phyloP scores from a whole-genome alignment of 2,888 invertebrate genomes.

The Pseudanteris insignis region DNA sequence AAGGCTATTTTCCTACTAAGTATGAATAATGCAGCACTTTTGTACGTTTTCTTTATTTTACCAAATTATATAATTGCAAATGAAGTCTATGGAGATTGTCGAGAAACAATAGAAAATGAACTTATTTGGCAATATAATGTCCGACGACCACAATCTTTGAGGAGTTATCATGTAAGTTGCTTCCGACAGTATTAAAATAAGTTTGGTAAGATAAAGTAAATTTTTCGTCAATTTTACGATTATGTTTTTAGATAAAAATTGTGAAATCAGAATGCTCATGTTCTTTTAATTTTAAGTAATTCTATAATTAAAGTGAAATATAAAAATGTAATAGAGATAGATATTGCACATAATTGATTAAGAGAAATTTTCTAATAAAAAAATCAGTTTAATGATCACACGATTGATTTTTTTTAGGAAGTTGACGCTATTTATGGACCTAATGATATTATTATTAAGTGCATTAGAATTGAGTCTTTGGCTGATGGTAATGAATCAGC shows the following conservation, averaged over 20 bases:
- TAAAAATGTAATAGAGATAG: no score
- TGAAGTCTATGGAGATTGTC: slow-evolving; percentile 41
- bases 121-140: slow-evolving; percentile 53
- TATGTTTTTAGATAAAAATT: background rate
- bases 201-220: no score
- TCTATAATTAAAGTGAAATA: no score
- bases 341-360: no score
- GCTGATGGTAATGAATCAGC: slow-evolving; percentile 48
- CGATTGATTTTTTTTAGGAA: no score
- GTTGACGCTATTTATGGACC: slow-evolving; percentile 46
- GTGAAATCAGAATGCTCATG: no score
- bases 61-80: slow-evolving; percentile 6
- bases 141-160: slow-evolving; percentile 46
- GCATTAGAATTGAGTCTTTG: slow-evolving; percentile 49
- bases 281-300: no score
- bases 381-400: no score
- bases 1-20: background rate
- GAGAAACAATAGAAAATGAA: slow-evolving; percentile 34
- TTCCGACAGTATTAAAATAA: no score
- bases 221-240: background rate
- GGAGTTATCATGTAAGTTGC: slow-evolving; percentile 46
- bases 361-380: no score
- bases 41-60: slow-evolving; percentile 2
- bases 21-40: slow-evolving; percentile 11
- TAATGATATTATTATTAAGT: slow-evolving; percentile 46